Conservation (phyloP, 2,113 vertebrate genomes). For the Tapirus terrestris region DNA sequence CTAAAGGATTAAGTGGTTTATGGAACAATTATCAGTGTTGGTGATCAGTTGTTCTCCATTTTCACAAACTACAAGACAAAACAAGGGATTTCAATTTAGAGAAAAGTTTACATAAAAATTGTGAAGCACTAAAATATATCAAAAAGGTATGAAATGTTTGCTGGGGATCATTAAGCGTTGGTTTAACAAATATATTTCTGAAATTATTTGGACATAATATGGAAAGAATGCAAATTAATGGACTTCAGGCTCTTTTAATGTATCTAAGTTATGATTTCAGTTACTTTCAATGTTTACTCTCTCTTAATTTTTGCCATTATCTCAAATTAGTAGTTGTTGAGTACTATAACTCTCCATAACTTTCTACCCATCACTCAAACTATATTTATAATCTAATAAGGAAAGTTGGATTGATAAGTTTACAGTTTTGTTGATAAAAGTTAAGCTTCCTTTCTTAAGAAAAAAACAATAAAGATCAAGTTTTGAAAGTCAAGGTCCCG, state of each 20-base stretch:
- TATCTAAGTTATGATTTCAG: background rate
- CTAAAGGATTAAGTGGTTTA: background rate
- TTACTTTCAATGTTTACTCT: background rate
- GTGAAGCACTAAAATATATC: background rate
- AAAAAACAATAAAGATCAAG: background rate
- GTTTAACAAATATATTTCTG: slow-evolving; percentile 5
- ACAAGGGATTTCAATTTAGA: background rate
- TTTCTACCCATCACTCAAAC: background rate
- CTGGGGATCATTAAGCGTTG: background rate
- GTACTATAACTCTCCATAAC: background rate
- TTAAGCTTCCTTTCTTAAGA: background rate
- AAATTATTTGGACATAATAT: background rate
- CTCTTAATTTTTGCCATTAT: background rate
- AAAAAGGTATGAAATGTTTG: background rate
- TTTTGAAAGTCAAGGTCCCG: background rate
- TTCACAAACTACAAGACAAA: background rate
- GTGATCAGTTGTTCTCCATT: background rate
- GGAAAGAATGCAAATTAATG: background rate
- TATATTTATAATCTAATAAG: background rate
- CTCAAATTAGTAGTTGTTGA: background rate
- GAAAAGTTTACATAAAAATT: background rate
- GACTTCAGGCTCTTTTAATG: background rate
- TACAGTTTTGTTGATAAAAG: background rate
- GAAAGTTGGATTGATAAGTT: background rate
- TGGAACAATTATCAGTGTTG: background rate